Evolutionary conservation across 2,113 vertebrate species (phyloP), one percentile per base, ranked within the genome.

Genomic region (Odontophorus gujanensis): DNA sequence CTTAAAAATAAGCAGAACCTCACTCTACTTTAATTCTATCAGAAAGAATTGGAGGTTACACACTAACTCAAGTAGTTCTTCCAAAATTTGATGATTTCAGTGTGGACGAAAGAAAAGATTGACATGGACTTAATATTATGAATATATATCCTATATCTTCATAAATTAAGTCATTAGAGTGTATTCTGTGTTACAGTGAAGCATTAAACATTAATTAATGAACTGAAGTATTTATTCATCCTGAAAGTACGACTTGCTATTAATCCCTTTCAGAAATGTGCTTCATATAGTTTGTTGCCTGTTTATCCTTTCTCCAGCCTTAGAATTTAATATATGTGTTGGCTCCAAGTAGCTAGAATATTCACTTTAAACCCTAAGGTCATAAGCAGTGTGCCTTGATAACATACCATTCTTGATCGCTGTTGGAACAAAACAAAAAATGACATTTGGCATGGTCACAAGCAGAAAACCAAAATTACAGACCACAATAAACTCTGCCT

Each of bases 381-480:
- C 91, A 83, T 57, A 94, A 94, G 85, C 0, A 2, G 30, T 90
- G 68, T 78, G 87, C 57, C 57, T 95, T 94, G 93, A 93, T 97
- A 91, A 90, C 77, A 94, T 95, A 91, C 72, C 85, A 68, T 80
- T 92, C 85, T 83, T 93, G 72, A 92, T 72, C 95, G 72, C 76
- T 83, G 79, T 78, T 84, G 74, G 89, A 96, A 91, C 63, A 85
- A 92, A 95, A 95, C 90, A 95, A 77, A 95, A 96, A 89, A 40
- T 75, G 59, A 24, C 89, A 22, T 91, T 93, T 96, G 95, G 93
- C 79, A 40, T 43, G 36, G 68, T 85, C 68, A 83, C 62, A 92
- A 93, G 85, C n/a, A 95, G 79, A 95, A 96, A 95, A 86, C 79
- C 89, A 95, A 91, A 95, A 96, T 95, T 95, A 95, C 6, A 92